phyloP scores from a whole-genome alignment of 2,113 vertebrate species.

The Cariama cristata region DNA sequence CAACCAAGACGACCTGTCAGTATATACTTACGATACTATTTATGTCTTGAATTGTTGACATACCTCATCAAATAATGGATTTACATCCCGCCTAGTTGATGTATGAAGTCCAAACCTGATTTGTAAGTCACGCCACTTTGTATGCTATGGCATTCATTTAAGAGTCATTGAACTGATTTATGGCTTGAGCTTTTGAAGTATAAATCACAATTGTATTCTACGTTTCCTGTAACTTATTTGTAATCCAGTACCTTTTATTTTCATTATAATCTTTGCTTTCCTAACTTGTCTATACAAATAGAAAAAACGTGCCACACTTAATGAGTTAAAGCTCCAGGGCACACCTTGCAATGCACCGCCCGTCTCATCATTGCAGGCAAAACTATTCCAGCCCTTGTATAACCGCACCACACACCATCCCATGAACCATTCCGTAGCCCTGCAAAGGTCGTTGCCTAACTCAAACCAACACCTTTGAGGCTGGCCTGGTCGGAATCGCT shows the following conservation, averaged over 20 bases:
- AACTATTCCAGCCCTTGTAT: not conserved
- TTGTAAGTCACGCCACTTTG: not conserved
- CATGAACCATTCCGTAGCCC: not conserved
- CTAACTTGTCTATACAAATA: not conserved
- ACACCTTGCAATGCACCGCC: rapidly evolving
- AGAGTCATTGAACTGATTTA: not conserved
- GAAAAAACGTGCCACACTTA: not conserved
- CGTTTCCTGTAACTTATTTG: not conserved
- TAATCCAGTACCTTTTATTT: not conserved
- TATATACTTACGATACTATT: not conserved
- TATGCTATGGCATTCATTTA: not conserved
- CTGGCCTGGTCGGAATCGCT: not conserved
- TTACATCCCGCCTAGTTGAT: not conserved
- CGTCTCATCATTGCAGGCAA: not conserved
- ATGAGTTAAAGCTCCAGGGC: not conserved
- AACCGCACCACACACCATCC: not conserved
- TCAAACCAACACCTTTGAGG: not conserved
- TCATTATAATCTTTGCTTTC: not conserved
- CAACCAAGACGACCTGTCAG: not conserved
- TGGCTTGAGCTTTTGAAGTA: not conserved
- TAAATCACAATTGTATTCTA: not conserved
- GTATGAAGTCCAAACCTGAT: not conserved
- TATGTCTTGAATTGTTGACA: not conserved
- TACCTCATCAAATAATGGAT: not conserved
- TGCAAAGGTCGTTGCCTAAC: not conserved